phyloP scores from a whole-genome alignment of 2,797 vertebrate genomes.

The Mionectes olivaceus region DNA sequence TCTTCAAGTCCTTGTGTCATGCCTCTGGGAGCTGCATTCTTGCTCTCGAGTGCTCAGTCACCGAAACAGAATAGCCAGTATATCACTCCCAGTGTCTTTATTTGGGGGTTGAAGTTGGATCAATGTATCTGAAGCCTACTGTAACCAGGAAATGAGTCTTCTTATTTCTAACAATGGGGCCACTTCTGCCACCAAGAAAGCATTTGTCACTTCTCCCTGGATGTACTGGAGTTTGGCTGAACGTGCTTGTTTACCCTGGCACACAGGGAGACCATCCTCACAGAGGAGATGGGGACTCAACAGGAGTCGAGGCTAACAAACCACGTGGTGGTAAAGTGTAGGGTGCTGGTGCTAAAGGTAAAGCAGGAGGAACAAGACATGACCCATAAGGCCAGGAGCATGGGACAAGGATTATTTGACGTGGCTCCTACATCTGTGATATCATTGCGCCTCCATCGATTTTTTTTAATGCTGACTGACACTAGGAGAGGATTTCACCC shows the following conservation, averaged over 20 bases:
- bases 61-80: conserved; percentile 6
- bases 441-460: background rate
- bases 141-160: background rate
- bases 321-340: fast-evolving
- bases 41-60: conserved; percentile 30
- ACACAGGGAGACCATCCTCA: fast-evolving
- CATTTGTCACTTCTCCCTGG: conserved; percentile 2
- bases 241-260: background rate
- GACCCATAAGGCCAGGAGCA: background rate
- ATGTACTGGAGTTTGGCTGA: background rate
- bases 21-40: conserved; percentile 14
- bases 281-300: background rate
- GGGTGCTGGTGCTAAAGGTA: background rate
- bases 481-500: background rate
- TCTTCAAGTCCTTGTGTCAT: background rate
- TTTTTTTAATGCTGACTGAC: background rate
- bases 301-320: fast-evolving
- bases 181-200: background rate
- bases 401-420: background rate
- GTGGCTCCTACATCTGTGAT: background rate
- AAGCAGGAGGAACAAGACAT: background rate
- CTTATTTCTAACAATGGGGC: conserved; percentile 14
- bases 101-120: background rate
- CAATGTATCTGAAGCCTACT: conserved; percentile 21
- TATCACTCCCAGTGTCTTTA: background rate